phyloP scores from a whole-genome alignment of 2,113 vertebrate species.

The Campylomormyrus numenius region DNA sequence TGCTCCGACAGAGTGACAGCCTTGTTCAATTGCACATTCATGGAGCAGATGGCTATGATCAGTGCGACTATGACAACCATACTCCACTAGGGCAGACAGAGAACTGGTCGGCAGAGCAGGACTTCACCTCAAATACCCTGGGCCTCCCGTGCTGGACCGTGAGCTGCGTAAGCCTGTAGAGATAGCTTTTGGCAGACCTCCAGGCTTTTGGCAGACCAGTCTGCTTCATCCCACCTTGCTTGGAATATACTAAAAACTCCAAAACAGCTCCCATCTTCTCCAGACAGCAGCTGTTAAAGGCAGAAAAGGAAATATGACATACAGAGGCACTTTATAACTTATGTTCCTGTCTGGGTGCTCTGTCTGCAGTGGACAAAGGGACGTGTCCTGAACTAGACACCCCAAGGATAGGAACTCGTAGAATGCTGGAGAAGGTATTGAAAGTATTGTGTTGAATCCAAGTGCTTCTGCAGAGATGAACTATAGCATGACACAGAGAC shows the following conservation, averaged over 20 bases:
- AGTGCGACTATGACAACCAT: background rate
- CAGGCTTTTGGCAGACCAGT: background rate
- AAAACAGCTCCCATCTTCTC: background rate
- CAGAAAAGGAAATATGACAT: background rate
- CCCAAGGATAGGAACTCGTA: background rate
- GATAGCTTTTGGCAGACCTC: background rate
- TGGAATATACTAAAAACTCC: background rate
- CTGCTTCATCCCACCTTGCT: background rate
- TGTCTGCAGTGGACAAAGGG: background rate
- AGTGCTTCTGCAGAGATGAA: background rate
- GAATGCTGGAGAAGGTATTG: background rate
- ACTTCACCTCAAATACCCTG: background rate
- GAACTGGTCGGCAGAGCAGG: background rate
- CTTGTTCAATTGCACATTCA: background rate
- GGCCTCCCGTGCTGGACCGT: background rate
- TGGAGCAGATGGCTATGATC: background rate
- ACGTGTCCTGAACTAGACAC: background rate
- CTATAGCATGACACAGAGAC: background rate
- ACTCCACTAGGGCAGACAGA: background rate
- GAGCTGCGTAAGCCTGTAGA: background rate
- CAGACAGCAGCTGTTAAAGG: background rate
- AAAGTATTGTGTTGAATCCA: background rate
- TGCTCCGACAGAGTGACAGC: background rate
- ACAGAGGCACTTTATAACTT: background rate
- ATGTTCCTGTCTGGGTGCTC: background rate